Conservation (phyloP, 1,140 invertebrate species). For the Leptinotarsa lineolata region DNA sequence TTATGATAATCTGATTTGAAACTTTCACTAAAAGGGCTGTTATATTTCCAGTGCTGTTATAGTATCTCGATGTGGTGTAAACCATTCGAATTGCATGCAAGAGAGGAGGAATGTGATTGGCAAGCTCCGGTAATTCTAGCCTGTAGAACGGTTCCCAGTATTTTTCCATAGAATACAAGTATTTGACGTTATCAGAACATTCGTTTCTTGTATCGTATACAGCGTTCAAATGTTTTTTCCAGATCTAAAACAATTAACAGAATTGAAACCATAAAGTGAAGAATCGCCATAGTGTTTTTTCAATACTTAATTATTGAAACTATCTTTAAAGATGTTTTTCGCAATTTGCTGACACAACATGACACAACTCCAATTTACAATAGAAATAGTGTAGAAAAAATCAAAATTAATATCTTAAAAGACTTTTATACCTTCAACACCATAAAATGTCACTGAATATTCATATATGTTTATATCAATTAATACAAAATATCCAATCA, state of each 20-base stretch:
- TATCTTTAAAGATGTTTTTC: no score
- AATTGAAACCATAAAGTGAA: background rate
- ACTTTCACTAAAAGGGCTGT: conserved; percentile 79
- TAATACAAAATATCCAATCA: no score
- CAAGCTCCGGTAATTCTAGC: conserved; percentile 71
- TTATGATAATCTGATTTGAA: conserved; percentile 76
- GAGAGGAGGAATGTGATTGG: conserved; percentile 69
- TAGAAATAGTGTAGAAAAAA: no score
- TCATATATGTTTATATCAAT: no score
- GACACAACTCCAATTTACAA: no score
- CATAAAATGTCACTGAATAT: no score
- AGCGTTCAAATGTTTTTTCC: conserved; percentile 74
- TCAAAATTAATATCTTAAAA: no score
- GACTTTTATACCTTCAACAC: no score
- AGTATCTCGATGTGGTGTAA: conserved; percentile 83
- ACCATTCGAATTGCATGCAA: conserved; percentile 80
- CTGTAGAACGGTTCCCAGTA: conserved; percentile 85
- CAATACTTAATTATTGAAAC: no score
- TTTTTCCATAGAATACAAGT: conserved; percentile 83
- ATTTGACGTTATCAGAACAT: conserved; percentile 86
- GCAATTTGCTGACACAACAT: no score
- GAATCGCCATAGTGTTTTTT: no score
- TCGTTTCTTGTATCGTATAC: conserved; percentile 79
- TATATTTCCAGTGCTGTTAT: conserved; percentile 79
- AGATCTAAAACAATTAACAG: conserved; percentile 63